These are phyloP conservation scores for Psittacara wagleri DNA, from an alignment of 2,113 vertebrate genomes.

Conservation along the genomic window DNA sequence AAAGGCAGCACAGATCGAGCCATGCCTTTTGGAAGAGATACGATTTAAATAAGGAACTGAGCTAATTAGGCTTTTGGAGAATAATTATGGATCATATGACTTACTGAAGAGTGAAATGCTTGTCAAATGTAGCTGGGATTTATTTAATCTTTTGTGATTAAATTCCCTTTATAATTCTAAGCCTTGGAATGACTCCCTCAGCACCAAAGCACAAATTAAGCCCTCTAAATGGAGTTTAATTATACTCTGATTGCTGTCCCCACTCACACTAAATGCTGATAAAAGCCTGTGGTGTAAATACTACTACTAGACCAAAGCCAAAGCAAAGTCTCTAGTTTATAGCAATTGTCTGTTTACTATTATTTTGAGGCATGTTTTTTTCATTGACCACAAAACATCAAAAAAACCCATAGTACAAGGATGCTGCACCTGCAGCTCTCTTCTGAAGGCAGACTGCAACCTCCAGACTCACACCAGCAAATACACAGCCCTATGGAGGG, in stretches of 20 bases:
- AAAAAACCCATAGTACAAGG: not conserved
- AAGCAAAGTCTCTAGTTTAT: not conserved
- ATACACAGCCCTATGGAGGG: not conserved
- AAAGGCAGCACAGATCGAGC: not conserved
- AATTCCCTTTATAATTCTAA: slow-evolving; percentile 36
- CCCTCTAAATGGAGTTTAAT: slow-evolving; percentile 43
- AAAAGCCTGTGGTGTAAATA: not conserved
- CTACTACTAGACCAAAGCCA: not conserved
- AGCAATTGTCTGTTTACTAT: not conserved
- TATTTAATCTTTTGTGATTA: slow-evolving; percentile 56
- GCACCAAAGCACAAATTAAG: slow-evolving; percentile 49
- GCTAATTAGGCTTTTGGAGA: slow-evolving; percentile 11
- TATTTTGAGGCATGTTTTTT: not conserved
- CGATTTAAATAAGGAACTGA: not conserved
- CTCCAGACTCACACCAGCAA: not conserved
- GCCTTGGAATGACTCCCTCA: slow-evolving; percentile 7
- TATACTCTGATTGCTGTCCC: not conserved
- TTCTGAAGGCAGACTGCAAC: not conserved
- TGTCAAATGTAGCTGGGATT: slow-evolving; percentile 8
- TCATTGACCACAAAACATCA: not conserved
- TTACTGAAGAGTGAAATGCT: not conserved
- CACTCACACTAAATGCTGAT: not conserved
- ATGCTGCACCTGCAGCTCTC: not conserved
- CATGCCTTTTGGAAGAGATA: not conserved
- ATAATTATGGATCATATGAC: not conserved